Evolutionary conservation across 2,888 invertebrate genomes (phyloP).

Genomic region (Buathra laborator): DNA sequence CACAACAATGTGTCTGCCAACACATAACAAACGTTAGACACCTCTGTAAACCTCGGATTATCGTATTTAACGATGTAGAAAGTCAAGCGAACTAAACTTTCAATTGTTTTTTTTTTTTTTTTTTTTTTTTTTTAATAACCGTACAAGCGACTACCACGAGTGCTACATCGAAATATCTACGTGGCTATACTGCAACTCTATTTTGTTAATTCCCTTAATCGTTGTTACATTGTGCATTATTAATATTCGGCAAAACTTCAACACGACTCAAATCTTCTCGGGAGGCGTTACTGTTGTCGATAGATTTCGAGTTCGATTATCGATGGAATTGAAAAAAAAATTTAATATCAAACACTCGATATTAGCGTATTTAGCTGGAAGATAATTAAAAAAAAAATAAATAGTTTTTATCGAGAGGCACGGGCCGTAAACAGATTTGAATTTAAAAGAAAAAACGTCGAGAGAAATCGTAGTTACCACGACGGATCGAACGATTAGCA

Average conservation of each 20-base stretch:
- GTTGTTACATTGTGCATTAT: conserved; percentile 41
- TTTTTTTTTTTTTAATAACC: conserved; percentile 44
- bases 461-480: neutral
- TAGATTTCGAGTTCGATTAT: neutral
- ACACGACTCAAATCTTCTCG: conserved; percentile 24
- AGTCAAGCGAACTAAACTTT: conserved; percentile 45
- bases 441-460: neutral
- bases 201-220: conserved; percentile 62
- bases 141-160: conserved; percentile 72
- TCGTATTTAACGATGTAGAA: conserved; percentile 28
- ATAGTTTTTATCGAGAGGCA: neutral
- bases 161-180: conserved; percentile 70
- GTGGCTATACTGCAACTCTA: conserved; percentile 58
- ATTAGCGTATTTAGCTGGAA: neutral
- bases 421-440: neutral
- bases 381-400: neutral
- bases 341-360: neutral
- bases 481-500: conserved; percentile 19
- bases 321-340: conserved; percentile 25
- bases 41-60: conserved; percentile 34
- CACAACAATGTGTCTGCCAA: conserved; percentile 98
- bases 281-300: neutral
- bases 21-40: conserved; percentile 80
- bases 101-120: conserved; percentile 24
- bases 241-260: conserved; percentile 2